These are phyloP conservation scores for Aleiodes sp. DNA, from an alignment of 1,140 invertebrate species.

Conservation along the genomic window DNA sequence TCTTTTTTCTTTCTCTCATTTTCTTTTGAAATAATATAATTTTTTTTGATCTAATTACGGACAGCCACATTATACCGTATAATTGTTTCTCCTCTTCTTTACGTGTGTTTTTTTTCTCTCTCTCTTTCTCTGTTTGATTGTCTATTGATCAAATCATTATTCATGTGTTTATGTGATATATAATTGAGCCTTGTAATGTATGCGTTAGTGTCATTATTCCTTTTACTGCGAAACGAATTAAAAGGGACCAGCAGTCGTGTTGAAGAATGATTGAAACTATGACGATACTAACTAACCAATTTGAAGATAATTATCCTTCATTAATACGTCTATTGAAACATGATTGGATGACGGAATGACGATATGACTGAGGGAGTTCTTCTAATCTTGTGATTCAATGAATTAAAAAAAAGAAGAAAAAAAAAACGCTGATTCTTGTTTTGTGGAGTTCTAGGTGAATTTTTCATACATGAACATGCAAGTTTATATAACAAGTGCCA, in stretches of 20 bases:
- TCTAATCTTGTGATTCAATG: not conserved
- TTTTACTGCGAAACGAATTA: constrained; percentile 55
- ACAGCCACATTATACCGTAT: not conserved
- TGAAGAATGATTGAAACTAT: constrained; percentile 23
- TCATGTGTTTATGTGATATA: not conserved
- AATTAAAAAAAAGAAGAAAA: not conserved
- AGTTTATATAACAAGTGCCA: constrained; percentile 1
- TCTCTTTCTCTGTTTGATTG: not conserved
- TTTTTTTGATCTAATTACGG: constrained; percentile 15
- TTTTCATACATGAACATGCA: not conserved
- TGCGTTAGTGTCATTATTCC: not conserved
- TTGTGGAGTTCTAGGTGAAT: not conserved
- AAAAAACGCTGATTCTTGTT: not conserved
- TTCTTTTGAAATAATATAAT: not conserved
- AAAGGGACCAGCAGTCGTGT: constrained; percentile 64
- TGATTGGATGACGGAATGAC: not conserved
- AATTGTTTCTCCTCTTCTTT: not conserved
- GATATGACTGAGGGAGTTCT: not conserved
- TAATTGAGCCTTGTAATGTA: constrained; percentile 10
- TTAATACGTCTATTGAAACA: not conserved
- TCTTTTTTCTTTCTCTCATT: constrained; percentile 24
- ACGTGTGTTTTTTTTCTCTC: constrained; percentile 2
- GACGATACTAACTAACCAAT: not conserved
- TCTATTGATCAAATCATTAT: too few species aligned
- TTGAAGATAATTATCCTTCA: not conserved